A percentile compares a stretch with the other conserved stretches of the same genome.
Evolutionary conservation across 2,797 vertebrate genomes (phyloP).

Genomic region (Leptodactylus fallax): DNA sequence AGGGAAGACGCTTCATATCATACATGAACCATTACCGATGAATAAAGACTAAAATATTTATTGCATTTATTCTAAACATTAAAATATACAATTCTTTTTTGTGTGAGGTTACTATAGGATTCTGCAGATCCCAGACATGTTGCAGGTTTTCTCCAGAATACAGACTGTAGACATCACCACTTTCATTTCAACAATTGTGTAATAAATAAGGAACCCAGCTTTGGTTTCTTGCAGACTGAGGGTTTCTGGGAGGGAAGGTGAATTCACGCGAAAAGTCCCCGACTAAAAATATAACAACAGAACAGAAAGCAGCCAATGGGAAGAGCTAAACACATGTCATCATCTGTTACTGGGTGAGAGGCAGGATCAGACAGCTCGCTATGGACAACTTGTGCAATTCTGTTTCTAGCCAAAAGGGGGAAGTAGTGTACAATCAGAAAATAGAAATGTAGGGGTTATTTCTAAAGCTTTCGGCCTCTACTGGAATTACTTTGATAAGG

Average conservation of each 20-base stretch:
- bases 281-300: not conserved
- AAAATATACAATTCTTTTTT: too few species aligned
- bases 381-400: not conserved
- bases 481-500: too few species aligned
- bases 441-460: not conserved
- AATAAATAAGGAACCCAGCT: not conserved
- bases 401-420: not conserved
- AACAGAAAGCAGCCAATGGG: not conserved
- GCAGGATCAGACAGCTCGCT: not conserved
- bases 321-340: not conserved
- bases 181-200: slow-evolving; percentile 42
- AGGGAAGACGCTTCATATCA: too few species aligned
- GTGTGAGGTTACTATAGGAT: not conserved
- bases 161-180: not conserved
- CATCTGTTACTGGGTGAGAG: slow-evolving; percentile 16
- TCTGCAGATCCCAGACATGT: not conserved
- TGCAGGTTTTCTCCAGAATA: slow-evolving; percentile 5
- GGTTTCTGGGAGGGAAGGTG: slow-evolving; percentile 36
- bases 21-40: too few species aligned
- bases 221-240: slow-evolving; percentile 28
- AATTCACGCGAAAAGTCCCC: slow-evolving; percentile 36
- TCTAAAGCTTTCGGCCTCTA: too few species aligned
- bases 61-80: too few species aligned
- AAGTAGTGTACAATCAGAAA: not conserved
- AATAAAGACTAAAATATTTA: too few species aligned